Evolutionary conservation across 2,797 vertebrate species (phyloP).

Genomic region (Phataginus tetradactyla): DNA sequence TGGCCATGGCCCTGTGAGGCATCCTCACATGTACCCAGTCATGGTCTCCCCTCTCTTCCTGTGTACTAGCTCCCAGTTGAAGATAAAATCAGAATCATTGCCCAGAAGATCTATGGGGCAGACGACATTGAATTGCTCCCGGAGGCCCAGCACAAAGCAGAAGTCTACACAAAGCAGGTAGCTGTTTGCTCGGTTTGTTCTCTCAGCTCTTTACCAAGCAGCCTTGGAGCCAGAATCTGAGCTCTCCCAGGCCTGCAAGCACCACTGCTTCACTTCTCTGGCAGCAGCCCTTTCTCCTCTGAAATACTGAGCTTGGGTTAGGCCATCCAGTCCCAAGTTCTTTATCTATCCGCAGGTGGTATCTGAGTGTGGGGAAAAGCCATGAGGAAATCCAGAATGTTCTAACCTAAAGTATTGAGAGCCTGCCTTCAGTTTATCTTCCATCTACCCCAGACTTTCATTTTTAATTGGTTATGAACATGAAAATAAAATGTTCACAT

Average conservation of each 20-base stretch:
- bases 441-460: not conserved
- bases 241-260: not conserved
- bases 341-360: not conserved
- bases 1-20: not conserved
- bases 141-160: conserved; percentile 94
- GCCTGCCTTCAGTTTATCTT: not conserved
- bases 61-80: conserved; percentile 90
- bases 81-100: conserved; percentile 97
- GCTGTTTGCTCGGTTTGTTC: not conserved
- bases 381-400: not conserved
- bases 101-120: conserved; percentile 97
- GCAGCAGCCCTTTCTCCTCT: not conserved
- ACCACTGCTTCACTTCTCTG: not conserved
- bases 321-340: not conserved
- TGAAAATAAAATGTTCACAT: not conserved
- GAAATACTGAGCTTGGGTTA: not conserved
- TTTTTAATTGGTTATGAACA: not conserved
- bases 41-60: not conserved
- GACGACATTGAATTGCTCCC: conserved; percentile 95
- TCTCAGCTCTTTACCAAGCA: not conserved
- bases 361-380: not conserved
- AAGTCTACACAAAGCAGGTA: conserved; percentile 97
- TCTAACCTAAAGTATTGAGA: not conserved
- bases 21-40: not conserved
- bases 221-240: not conserved